phyloP scores from a whole-genome alignment of 1,140 invertebrate genomes.

The Apocrypta bakeri region DNA sequence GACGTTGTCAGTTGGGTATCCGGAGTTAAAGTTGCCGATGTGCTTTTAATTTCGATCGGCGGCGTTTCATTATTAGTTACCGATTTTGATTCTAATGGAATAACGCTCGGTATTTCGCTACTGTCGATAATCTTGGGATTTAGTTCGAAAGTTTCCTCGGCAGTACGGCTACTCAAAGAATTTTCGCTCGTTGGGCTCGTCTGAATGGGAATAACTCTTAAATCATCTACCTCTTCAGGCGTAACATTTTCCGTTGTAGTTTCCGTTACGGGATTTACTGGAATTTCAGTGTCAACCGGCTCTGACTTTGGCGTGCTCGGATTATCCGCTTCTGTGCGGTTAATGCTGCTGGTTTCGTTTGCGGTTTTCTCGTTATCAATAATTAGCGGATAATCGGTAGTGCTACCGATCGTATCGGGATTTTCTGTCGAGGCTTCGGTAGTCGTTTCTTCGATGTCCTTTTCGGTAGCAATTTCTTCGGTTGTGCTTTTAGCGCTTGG shows the following conservation, averaged over 20 bases:
- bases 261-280: background rate
- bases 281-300: background rate
- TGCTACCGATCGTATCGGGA: background rate
- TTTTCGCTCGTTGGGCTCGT: background rate
- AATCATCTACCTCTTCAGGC: background rate
- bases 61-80: background rate
- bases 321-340: background rate
- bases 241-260: background rate
- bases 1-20: constrained; percentile 55
- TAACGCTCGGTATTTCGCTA: constrained; percentile 66
- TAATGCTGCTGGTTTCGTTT: background rate
- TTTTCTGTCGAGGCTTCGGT: background rate
- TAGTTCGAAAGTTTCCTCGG: background rate
- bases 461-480: background rate
- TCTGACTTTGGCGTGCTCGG: background rate
- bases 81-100: constrained; percentile 60
- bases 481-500: background rate
- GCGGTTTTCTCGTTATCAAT: background rate
- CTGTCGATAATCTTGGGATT: constrained; percentile 50
- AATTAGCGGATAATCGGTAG: background rate
- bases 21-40: constrained; percentile 34
- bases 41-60: constrained; percentile 25
- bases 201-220: constrained; percentile 51
- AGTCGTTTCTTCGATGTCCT: background rate
- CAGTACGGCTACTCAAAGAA: background rate